Base-by-base conservation (phyloP, 1,140 invertebrate genomes). In the Drosophila bocqueti region DNA sequence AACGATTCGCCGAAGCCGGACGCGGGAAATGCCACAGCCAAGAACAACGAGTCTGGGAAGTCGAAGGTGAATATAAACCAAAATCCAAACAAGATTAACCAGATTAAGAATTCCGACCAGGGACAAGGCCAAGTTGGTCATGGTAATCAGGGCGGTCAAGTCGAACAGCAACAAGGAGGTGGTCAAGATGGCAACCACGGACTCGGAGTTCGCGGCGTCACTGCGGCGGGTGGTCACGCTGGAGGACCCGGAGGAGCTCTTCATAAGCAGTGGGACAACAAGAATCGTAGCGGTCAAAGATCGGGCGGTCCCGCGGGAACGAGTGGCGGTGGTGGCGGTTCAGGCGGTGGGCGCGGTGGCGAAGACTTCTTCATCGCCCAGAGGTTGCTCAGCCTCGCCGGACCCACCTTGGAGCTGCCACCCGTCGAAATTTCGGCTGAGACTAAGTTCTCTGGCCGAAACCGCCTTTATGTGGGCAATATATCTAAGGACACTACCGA, bases 401-500 rank as follows among this genome's bases (percentile, higher is more conserved):
- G 98, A 18, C 96, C 97, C 4, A 97, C 98, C 77, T 97, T 97
- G 3, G 96, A 97, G 31, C 96, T 98, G 92, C 97, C 97, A 21
- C 97, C 98, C n/a, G 97, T 99, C 9, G 99, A 99, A n/a, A 98
- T 99, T 58, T 98, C 99, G 16, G 98, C 99, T 21, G 99, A 98
- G 47, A 99, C 99, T 0, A 99, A 99, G 61, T 99, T 99, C 15
- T 95, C 99, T 76, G 99, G 99, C 94, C 98, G 99, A 3, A 94
- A 98, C 81, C 93, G 95, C 76, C 94, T 99, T 7, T 99, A 99
- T 93, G 98, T 99, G 45, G 99, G 99, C 64, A 99, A 99, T 94
- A 99, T 99, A 94, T 99, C 99, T 46, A 99, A 99, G 93, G 99
- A 99, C 67, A 98, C 99, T 9, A 99, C 98, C 59, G 99, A 99